phyloP scores from a whole-genome alignment of 2,113 vertebrate genomes.

The Daphoenositta chrysoptera region DNA sequence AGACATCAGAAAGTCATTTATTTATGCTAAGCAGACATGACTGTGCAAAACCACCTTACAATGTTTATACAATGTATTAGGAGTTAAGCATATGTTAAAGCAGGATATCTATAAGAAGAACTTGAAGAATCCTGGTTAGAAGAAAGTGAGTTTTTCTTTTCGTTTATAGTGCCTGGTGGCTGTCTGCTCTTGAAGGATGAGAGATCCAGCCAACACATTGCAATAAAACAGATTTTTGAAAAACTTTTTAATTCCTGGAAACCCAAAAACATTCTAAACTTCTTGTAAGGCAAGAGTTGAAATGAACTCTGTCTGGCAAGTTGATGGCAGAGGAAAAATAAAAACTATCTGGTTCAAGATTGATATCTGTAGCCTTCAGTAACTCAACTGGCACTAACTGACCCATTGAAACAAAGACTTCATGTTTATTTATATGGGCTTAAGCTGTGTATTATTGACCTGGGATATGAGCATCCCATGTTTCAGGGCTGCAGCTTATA shows the following conservation, averaged over 20 bases:
- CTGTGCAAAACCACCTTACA: neutral
- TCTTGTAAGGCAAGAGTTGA: neutral
- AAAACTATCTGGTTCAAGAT: neutral
- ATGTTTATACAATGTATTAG: neutral
- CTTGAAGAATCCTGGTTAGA: neutral
- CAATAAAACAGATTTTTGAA: neutral
- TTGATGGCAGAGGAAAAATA: neutral
- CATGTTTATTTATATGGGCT: neutral
- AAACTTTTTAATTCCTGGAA: neutral
- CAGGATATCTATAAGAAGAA: neutral
- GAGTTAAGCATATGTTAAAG: neutral
- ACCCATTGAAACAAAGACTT: neutral
- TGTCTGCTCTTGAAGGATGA: neutral
- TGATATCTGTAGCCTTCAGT: neutral
- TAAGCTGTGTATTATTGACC: neutral
- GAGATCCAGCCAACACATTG: neutral
- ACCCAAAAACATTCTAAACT: neutral
- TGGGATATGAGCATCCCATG: accelerated
- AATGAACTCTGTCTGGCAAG: neutral
- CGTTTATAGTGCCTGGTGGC: neutral
- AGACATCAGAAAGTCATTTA: neutral
- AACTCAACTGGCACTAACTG: neutral
- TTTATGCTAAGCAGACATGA: neutral
- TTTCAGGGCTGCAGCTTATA: neutral
- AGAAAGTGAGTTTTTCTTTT: neutral